Evolutionary conservation across 2,113 vertebrate genomes (phyloP), one percentile per base, ranked within the genome.

Genomic region (Morone chrysops): DNA sequence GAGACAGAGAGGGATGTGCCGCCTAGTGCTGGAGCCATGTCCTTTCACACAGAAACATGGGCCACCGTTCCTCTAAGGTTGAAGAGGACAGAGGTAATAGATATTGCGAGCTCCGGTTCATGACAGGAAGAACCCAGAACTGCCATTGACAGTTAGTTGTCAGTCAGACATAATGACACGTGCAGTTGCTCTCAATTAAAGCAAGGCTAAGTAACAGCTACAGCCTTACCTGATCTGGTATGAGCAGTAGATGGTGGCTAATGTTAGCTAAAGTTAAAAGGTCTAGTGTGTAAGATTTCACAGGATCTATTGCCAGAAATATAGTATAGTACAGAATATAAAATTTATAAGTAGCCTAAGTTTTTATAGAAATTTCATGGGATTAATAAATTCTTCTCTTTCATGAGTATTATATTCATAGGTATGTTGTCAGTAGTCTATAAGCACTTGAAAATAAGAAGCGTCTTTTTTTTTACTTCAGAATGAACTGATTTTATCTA

Each of bases 81-180:
- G 92, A 91, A 94, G 87, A 93, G 93, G 92, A 93, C 90, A 70
- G 70, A 75, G 56, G 90, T 90, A 92, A 92, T 82, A 10, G 89
- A 94, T 92, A 91, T 59, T 5, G 73, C 6, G 12, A 76, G 84
- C 85, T 89, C 89, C 70, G 43, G 73, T 90, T 86, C 73, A 36
- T 84, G 88, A 89, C 86, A 91, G 83, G 85, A 92, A 81, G 71
- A 87, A 82, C 69, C 82, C 8, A 62, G 31, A 31, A 76, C 41
- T 20, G 47, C 65, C 72, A 78, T 18, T 84, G 86, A 89, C 87
- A 80, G 81, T 62, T 85, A 66, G 83, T 69, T 87, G 87, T 86
- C 87, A 86, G 69, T 75, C 80, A 78, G 68, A 87, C 66, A 50
- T 41, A 57, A 43, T 84, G 81, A 81, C 68, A 81, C 86, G 48